Percentiles rank a stretch among this genome's conserved stretches.
These are phyloP conservation scores for Micromussa lordhowensis DNA, from an alignment of 92 coral and sea anemone species.

Conservation along the genomic window DNA sequence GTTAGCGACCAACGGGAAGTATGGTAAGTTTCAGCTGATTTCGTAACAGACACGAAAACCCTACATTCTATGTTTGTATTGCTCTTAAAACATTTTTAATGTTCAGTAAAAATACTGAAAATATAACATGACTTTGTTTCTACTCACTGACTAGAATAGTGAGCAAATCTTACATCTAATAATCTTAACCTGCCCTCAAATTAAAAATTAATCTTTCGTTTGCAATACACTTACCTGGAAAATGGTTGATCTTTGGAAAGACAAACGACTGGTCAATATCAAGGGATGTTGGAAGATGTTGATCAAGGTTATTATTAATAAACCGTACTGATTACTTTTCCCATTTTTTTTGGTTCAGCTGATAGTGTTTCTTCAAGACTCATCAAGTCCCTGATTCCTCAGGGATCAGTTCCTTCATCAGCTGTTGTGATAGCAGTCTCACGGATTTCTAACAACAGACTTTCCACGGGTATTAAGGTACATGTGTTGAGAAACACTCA, in stretches of 20 bases:
- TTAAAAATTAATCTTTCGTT: too few relatives aligned
- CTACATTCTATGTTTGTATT: neutral
- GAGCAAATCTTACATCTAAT: neutral
- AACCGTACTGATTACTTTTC: neutral
- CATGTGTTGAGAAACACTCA: neutral
- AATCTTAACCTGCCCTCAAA: too few relatives aligned
- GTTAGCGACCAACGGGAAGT: conserved; percentile 77
- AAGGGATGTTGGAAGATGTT: neutral
- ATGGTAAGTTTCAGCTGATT: conserved; percentile 64
- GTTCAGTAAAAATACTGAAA: neutral
- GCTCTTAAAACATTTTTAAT: neutral
- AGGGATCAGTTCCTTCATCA: conserved; percentile 68
- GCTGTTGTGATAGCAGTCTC: conserved; percentile 82
- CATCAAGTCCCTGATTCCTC: conserved; percentile 87
- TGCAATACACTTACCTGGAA: too few relatives aligned
- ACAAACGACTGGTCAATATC: too few relatives aligned
- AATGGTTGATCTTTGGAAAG: too few relatives aligned
- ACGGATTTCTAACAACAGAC: conserved; percentile 80
- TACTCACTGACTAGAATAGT: neutral
- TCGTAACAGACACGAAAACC: neutral
- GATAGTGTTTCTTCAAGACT: conserved; percentile 71
- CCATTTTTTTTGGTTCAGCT: conserved; percentile 54
- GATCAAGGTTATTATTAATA: neutral
- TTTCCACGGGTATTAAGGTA: conserved; percentile 78
- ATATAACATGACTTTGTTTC: neutral